Conservation (phyloP, 2,113 vertebrate genomes). For the Mus spicilegus region DNA sequence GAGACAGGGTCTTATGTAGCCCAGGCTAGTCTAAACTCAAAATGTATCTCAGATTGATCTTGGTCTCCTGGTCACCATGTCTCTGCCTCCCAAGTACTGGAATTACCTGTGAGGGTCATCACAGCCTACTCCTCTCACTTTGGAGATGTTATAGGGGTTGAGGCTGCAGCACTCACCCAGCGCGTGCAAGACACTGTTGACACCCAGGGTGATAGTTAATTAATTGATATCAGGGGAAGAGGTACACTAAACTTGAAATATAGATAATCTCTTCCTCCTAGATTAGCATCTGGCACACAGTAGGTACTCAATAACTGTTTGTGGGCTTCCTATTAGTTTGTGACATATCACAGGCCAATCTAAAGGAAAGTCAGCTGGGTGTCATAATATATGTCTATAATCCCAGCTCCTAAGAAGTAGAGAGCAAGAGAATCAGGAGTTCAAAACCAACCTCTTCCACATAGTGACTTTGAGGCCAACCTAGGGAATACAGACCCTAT, state of each 20-base stretch:
- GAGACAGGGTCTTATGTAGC: neutral
- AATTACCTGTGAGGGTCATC: neutral
- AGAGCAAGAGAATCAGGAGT: neutral
- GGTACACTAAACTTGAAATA: neutral
- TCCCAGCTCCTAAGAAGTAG: neutral
- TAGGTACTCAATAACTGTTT: neutral
- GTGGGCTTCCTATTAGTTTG: neutral
- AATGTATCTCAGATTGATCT: neutral
- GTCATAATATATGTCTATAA: neutral
- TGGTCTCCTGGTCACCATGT: neutral
- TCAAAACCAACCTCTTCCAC: neutral
- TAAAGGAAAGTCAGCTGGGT: neutral
- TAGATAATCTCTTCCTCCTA: neutral
- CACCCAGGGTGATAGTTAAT: neutral
- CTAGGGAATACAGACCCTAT: neutral
- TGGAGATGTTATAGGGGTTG: neutral
- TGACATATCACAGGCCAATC: neutral
- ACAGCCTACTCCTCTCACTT: neutral
- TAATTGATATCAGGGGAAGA: neutral
- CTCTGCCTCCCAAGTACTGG: neutral
- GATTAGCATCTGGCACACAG: neutral
- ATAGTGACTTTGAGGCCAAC: neutral
- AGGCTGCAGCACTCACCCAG: neutral
- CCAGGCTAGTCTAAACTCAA: neutral
- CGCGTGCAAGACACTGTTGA: neutral